phyloP scores from a whole-genome alignment of 1,140 invertebrate species.

The Euwallacea fornicatus region DNA sequence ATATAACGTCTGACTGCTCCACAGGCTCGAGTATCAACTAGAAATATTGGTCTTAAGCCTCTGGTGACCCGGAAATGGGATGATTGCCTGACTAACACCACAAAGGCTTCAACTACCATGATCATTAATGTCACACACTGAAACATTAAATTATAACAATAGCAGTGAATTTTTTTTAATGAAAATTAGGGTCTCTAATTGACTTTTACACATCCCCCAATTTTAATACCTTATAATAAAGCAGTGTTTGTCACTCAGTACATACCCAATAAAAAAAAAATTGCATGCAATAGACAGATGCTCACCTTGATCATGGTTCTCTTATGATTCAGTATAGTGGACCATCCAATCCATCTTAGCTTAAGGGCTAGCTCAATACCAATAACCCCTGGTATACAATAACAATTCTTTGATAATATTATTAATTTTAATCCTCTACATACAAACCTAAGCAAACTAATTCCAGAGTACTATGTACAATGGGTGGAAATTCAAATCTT shows the following conservation, averaged over 20 bases:
- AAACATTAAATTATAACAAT: conserved; percentile 45
- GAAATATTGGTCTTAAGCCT: conserved; percentile 85
- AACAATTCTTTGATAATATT: not conserved
- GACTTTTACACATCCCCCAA: no score
- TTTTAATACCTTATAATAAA: no score
- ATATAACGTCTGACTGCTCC: conserved; percentile 74
- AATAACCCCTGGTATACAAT: conserved; percentile 60
- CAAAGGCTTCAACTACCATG: conserved; percentile 83
- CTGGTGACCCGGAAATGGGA: conserved; percentile 87
- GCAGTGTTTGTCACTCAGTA: not conserved
- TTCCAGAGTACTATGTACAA: conserved; percentile 83
- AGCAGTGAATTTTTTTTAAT: not conserved
- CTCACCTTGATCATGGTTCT: conserved; percentile 79
- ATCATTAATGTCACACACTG: conserved; percentile 76
- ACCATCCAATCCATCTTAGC: conserved; percentile 83
- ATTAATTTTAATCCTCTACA: not conserved
- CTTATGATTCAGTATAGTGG: conserved; percentile 71
- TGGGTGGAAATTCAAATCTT: conserved; percentile 64
- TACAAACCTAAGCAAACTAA: conserved; percentile 64
- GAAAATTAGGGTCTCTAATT: no score
- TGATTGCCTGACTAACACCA: conserved; percentile 78
- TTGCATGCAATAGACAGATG: not conserved
- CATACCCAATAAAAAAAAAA: not conserved
- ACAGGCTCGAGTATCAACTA: conserved; percentile 85
- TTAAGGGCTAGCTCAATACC: conserved; percentile 79